These are phyloP conservation scores for Adoxophyes honmai DNA, from an alignment of 1,140 invertebrate genomes.

Conservation along the genomic window DNA sequence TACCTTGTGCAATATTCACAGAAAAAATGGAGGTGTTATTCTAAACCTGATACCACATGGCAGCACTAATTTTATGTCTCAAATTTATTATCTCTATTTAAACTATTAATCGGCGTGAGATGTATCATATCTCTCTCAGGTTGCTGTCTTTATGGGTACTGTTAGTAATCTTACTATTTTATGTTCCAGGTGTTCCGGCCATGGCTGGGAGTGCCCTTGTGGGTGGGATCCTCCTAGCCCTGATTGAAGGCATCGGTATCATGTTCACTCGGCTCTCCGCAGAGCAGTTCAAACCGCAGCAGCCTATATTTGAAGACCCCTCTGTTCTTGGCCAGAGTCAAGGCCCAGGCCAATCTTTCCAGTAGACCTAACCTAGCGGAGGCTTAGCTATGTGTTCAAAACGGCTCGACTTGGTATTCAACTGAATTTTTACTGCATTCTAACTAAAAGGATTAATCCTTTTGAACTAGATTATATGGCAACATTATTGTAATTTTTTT, in stretches of 20 bases:
- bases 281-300: slow-evolving; percentile 92
- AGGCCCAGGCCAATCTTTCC: slow-evolving; percentile 48
- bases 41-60: too few species aligned
- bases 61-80: too few species aligned
- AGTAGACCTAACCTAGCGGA: slow-evolving; percentile 30
- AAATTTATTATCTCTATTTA: too few species aligned
- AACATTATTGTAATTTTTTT: too few species aligned
- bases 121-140: too few species aligned
- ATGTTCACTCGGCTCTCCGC: slow-evolving; percentile 92
- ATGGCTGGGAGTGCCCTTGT: slow-evolving; percentile 98
- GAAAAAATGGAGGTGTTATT: too few species aligned
- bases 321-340: slow-evolving; percentile 78
- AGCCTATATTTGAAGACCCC: slow-evolving; percentile 84
- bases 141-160: neutral
- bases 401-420: neutral
- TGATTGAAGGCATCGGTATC: slow-evolving; percentile 98
- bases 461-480: too few species aligned
- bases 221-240: slow-evolving; percentile 94
- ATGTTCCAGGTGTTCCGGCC: slow-evolving; percentile 81
- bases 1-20: too few species aligned
- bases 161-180: neutral
- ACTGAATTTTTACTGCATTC: neutral
- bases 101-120: too few species aligned
- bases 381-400: neutral
- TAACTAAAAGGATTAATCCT: too few species aligned